Evolutionary conservation across 1,140 invertebrate species (phyloP), one percentile per base, ranked within the genome.

Genomic region (Papilio dardanus): DNA sequence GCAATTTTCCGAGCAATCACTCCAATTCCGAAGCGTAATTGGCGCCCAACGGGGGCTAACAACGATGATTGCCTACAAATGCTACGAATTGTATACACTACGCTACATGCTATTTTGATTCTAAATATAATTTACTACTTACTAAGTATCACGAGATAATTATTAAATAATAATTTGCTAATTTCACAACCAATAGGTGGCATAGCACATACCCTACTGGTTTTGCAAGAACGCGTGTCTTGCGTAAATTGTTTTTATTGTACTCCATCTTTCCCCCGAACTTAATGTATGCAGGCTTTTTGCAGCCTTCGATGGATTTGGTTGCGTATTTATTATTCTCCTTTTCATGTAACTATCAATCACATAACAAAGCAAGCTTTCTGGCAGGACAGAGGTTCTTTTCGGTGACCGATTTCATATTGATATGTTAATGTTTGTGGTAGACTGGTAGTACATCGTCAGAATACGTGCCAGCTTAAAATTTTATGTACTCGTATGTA

Each of bases 1-100:
- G 71, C 71, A 73, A 73, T 73, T 73, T 73, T 73, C 71, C 71
- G 42, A 54, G 71, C 71, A 73, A 73, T 73, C 71, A 73, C 71
- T 73, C 71, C 71, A 54, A 54, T 73, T 73, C 46, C 71, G 42
- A 54, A 73, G 46, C 30, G 42, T 50, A 54, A 73, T 54, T 73
- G 42, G 71, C 42, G 42, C 42, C 71, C 71, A 30, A 33, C 42
- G 28, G 71, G 46, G 71, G 16, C 69, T 71, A 54, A 54, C 71
- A 30, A 54, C 71, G 46, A 73, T 73, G 71, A 73, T 73, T 73
- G 71, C 42, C 46, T 54, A 58, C 71, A 73, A 33, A 54, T 50
- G 69, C 46, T 54, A 73, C 16, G 46, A 33, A 31, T 73, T 73
- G 71, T 73, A 73, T 35, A 54, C 69, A 19, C 19, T n/a, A 40